Evolutionary conservation across 2,797 vertebrate genomes (phyloP).

Genomic region (Sphenodon punctatus): DNA sequence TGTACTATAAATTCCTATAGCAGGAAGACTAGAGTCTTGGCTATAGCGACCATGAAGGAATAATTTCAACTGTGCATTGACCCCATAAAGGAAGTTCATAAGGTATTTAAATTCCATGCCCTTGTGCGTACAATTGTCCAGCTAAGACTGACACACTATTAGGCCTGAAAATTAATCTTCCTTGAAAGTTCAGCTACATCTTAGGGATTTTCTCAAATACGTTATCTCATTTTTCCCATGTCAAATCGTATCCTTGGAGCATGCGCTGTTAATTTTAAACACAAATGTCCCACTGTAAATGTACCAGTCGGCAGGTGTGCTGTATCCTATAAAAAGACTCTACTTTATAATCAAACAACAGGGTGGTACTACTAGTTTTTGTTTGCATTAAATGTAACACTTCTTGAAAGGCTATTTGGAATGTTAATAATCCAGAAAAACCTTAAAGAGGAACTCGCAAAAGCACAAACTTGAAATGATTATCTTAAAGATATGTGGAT

Average conservation of each 20-base stretch:
- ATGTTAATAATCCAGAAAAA: slow-evolving; percentile 14
- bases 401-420: not conserved
- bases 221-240: not conserved
- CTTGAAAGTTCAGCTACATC: not conserved
- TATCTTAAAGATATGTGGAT: slow-evolving; percentile 5
- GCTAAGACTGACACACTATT: not conserved
- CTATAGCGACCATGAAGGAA: not conserved
- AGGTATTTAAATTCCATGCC: not conserved
- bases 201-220: not conserved
- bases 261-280: not conserved
- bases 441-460: not conserved
- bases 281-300: not conserved
- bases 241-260: not conserved
- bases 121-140: not conserved
- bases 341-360: not conserved
- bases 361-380: not conserved
- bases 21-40: not conserved
- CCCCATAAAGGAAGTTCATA: not conserved
- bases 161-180: not conserved
- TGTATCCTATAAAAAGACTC: not conserved
- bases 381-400: not conserved
- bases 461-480: slow-evolving; percentile 11
- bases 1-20: not conserved
- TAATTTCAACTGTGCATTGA: not conserved
- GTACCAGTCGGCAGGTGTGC: not conserved